Percentiles rank a stretch among this genome's conserved stretches.
Conservation (phyloP, 2,797 vertebrate genomes). For the Forpus xanthops region DNA sequence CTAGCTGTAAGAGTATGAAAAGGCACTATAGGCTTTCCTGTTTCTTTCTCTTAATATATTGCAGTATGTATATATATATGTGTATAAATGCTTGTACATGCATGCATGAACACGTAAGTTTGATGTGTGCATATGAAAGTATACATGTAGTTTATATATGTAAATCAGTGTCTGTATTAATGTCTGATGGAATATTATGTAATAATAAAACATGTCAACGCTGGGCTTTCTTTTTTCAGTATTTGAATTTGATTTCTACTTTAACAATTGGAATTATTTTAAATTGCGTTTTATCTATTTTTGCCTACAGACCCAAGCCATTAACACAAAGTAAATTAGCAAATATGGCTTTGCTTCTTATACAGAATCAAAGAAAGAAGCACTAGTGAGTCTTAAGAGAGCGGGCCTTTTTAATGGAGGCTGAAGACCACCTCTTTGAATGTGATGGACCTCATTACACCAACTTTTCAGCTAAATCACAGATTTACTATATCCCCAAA, state of each 20-base stretch:
- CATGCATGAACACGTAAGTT: rapidly evolving
- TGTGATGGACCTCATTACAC: background rate
- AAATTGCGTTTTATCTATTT: background rate
- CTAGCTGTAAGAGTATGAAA: slow-evolving; percentile 46
- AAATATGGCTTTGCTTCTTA: slow-evolving; percentile 19
- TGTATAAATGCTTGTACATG: background rate
- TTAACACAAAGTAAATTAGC: slow-evolving; percentile 13
- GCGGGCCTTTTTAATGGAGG: background rate
- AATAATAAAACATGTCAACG: background rate
- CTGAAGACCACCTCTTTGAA: background rate
- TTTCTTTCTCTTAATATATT: slow-evolving; percentile 25
- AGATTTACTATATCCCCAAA: background rate
- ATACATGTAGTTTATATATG: background rate
- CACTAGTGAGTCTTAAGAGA: background rate
- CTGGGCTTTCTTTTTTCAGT: background rate
- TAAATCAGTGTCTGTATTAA: background rate
- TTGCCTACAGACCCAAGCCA: slow-evolving; percentile 31
- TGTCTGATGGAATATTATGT: background rate
- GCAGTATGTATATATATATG: background rate
- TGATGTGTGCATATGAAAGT: background rate
- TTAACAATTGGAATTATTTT: slow-evolving; percentile 12
- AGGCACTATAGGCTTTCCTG: background rate
- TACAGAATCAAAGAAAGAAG: slow-evolving; percentile 1
- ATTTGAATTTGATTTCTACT: slow-evolving; percentile 29
- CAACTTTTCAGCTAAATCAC: background rate